Evolutionary conservation across 1,140 invertebrate species (phyloP), one percentile per base, ranked within the genome.

Genomic region (Drosophila pallidifrons): DNA sequence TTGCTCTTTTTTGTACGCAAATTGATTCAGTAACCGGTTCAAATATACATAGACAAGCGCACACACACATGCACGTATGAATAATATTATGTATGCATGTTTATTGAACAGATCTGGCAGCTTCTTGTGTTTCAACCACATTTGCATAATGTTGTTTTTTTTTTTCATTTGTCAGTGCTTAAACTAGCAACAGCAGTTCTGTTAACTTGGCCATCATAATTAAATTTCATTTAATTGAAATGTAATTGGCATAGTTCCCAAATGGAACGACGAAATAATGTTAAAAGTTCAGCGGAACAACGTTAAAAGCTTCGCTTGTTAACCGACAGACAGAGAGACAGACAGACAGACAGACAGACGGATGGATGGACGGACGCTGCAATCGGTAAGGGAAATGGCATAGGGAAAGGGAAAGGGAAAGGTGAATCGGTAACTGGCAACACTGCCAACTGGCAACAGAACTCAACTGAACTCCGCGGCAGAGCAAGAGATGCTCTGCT

Each of bases 1-100:
- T 71, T 76, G 30, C 45, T 72, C 30, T 65, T 71, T 58, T 75
- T 57, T 46, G 43, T 58, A 76, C 28, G 43, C 35, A 63, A 75
- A 76, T 76, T 72, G 60, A 72, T 76, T 72, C 54, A 59, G 68
- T 30, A 72, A 72, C 74, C 69, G 72, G 72, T 75, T 70, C 35
- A 30, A 30, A 59, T 38, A 6, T 15, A n/a, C 15, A 13, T 16
- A 38, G 28, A 28, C n/a, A 10, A 5, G 6, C 43, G 8, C 16
- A 25, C 32, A 41, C 30, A 28, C 13, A 11, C 11, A 38, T 25
- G n/a, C 16, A 43, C 11, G 1, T 25, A 43, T 57, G 54, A 16
- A 57, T 58, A 30, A 32, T 25, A 70, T 70, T 52, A 32, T 54
- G 28, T 54, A 32, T 70, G 67, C 57, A 69, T 61, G 57, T 68